These are phyloP conservation scores for Neogobius melanostomus DNA, from an alignment of 2,113 vertebrate genomes.

Conservation along the genomic window DNA sequence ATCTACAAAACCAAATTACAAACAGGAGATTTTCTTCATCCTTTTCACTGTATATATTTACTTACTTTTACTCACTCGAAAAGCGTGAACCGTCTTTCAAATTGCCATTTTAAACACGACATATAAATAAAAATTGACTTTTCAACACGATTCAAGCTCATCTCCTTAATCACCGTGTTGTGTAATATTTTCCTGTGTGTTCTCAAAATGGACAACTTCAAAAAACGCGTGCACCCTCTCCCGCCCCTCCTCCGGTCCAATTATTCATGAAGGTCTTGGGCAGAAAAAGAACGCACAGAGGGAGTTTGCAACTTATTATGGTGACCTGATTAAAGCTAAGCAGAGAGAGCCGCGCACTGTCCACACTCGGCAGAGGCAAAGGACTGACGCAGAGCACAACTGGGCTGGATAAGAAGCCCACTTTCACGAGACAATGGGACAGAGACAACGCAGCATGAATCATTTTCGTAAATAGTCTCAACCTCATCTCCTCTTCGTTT, in stretches of 20 bases:
- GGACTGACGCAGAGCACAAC: neutral
- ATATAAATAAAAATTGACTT: too few relatives aligned
- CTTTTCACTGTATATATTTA: too few relatives aligned
- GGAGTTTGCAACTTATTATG: constrained; percentile 44
- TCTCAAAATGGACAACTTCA: constrained; percentile 47
- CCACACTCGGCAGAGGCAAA: constrained; percentile 5
- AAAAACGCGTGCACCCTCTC: constrained; percentile 12
- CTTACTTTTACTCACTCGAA: too few relatives aligned
- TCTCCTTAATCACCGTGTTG: neutral
- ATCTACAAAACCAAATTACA: too few relatives aligned
- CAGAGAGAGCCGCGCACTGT: constrained; percentile 15
- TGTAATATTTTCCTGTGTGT: constrained; percentile 17
- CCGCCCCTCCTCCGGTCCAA: constrained; percentile 20
- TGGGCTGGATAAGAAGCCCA: neutral
- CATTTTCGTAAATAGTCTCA: neutral
- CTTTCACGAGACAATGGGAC: neutral
- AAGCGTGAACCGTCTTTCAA: too few relatives aligned
- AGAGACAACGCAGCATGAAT: neutral
- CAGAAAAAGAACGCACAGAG: constrained; percentile 20
- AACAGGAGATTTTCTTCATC: too few relatives aligned
- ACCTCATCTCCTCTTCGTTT: neutral
- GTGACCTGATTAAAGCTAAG: constrained; percentile 51
- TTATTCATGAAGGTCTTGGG: constrained; percentile 61
- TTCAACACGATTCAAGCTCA: too few relatives aligned
- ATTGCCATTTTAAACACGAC: too few relatives aligned